Conservation (phyloP, 1,140 invertebrate species). For the Portunus trituberculatus region DNA sequence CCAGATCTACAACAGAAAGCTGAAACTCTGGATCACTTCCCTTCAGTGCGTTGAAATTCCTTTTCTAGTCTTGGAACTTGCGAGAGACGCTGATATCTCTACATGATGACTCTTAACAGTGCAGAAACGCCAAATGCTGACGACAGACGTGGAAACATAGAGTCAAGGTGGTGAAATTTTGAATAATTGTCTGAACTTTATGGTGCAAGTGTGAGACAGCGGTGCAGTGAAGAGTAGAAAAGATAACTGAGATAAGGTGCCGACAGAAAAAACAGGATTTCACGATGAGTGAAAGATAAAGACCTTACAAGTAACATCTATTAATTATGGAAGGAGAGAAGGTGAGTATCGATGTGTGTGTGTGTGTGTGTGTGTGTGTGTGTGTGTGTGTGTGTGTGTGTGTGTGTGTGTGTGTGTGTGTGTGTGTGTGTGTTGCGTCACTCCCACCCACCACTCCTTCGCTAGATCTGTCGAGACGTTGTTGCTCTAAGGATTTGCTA, state of each 20-base stretch:
- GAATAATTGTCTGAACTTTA: background rate
- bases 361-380: background rate
- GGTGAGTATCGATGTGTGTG: background rate
- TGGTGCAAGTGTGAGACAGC: background rate
- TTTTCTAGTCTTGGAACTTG: background rate
- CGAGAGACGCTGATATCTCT: background rate
- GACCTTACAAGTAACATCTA: background rate
- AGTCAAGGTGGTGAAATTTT: background rate
- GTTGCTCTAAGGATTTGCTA: background rate
- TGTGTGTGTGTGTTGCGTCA: background rate
- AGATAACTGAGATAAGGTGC: background rate
- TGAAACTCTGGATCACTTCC: background rate
- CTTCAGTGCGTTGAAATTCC: background rate
- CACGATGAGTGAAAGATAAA: background rate
- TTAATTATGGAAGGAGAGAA: background rate
- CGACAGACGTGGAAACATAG: background rate
- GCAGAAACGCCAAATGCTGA: background rate
- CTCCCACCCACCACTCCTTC: background rate
- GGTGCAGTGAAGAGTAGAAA: background rate
- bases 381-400: background rate
- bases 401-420: background rate
- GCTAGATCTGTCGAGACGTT: background rate
- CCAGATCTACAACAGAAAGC: background rate
- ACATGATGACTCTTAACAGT: background rate
- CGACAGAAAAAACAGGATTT: background rate